phyloP scores from a whole-genome alignment of 2,113 vertebrate genomes.

The Turnix velox region DNA sequence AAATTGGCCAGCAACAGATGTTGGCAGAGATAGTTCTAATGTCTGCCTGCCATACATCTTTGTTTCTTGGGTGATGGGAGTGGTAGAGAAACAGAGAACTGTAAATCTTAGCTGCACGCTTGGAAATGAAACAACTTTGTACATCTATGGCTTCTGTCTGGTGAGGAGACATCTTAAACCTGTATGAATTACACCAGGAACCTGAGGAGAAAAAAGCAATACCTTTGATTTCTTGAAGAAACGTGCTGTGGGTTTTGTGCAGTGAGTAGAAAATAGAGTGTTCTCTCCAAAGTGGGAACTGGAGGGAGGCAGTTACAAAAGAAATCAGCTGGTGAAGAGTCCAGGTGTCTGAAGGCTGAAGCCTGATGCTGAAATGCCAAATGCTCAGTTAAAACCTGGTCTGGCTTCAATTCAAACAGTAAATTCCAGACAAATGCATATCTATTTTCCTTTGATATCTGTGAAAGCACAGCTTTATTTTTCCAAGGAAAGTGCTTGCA shows the following conservation, averaged over 20 bases:
- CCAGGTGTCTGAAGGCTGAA: neutral
- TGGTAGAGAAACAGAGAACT: neutral
- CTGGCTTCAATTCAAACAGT: neutral
- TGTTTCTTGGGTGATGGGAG: neutral
- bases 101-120: neutral
- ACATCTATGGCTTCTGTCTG: neutral
- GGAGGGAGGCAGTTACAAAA: neutral
- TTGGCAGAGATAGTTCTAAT: neutral
- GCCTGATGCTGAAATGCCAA: neutral
- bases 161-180: neutral
- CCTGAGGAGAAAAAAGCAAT: neutral
- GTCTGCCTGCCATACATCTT: neutral
- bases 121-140: neutral
- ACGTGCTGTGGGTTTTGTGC: neutral
- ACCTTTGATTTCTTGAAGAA: neutral
- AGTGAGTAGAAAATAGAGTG: neutral
- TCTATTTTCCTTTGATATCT: neutral
- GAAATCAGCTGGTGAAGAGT: neutral
- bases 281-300: neutral
- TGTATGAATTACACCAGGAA: neutral
- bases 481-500: neutral
- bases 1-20: slow-evolving; percentile 27
- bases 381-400: neutral
- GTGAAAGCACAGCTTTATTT: neutral
- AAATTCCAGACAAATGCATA: neutral